Evolutionary conservation across 2,888 invertebrate genomes (phyloP), one percentile per base, ranked within the genome.

Genomic region (Candidula unifasciata): DNA sequence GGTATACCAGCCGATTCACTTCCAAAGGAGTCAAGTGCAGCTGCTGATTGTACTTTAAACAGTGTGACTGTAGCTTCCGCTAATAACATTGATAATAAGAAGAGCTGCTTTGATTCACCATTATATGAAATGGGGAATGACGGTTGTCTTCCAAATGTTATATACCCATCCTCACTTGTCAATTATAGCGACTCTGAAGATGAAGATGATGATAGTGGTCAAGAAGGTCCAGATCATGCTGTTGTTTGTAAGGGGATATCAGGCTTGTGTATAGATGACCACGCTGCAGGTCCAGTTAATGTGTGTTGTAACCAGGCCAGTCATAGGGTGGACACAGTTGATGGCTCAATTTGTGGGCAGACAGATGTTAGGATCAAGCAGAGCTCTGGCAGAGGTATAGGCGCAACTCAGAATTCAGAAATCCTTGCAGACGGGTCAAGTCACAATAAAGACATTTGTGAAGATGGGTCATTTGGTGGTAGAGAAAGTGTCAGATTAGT

Each of bases 111-210:
- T 6, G 44, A 44, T 44, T 44, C 44, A 44, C 13, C 13, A 21
- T 18, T 5, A 60, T 16, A 24, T n/a, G 5, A 60, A 18, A 21
- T 21, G n/a, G 18, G 21, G 21, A n/a, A 44, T 24, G 3, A 13
- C 24, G 1, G 10, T 37, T 73, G 73, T 3, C 44, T 37, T 44
- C 37, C 16, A 30, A 6, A 5, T 27, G 27, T 3, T 24, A 2
- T 33, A 6, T 52, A 35, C 68, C 27, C n/a, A 44, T 10, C n/a
- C 2, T 60, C 76, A 6, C 64, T 82, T 33, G 82, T 82, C 16
- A 54, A 69, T 24, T 82, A 82, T 60, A 82, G 76, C 68, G 82
- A 82, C 37, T 82, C 82, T 10, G 82, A 82, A 35, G 64, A 82
- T 57, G 64, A 68, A 30, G 82, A 82, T 57, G 64, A 82, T 57